phyloP scores from a whole-genome alignment of 2,797 vertebrate genomes.

The Paramormyrops hopkinsi region DNA sequence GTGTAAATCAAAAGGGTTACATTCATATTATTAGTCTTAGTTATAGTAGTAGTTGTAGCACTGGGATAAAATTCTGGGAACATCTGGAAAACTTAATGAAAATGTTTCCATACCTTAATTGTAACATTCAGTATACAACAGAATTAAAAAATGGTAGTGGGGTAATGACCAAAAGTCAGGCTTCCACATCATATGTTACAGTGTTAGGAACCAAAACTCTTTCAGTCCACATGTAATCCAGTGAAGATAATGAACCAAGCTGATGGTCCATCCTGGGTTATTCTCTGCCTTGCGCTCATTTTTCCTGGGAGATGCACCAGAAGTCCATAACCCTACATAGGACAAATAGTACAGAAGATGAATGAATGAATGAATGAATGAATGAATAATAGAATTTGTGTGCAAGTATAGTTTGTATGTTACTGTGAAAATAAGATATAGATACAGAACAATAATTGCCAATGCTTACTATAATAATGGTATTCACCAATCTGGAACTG shows the following conservation, averaged over 20 bases:
- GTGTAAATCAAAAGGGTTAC: neutral
- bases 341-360: neutral
- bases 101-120: neutral
- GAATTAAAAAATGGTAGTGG: neutral
- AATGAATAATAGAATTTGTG: neutral
- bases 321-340: neutral
- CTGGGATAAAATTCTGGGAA: neutral
- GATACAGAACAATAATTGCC: neutral
- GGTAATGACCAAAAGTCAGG: neutral
- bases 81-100: neutral
- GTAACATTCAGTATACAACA: neutral
- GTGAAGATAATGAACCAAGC: neutral
- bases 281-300: neutral
- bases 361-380: neutral
- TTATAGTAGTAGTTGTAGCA: neutral
- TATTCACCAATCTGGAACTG: neutral
- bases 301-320: neutral
- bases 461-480: neutral
- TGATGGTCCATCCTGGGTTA: neutral
- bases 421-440: neutral
- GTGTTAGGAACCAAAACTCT: neutral
- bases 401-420: neutral
- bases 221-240: neutral
- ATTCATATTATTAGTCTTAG: neutral
- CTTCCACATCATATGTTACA: neutral